Base-by-base conservation (phyloP, 2,888 invertebrate species). In the Oscheius sp. region DNA sequence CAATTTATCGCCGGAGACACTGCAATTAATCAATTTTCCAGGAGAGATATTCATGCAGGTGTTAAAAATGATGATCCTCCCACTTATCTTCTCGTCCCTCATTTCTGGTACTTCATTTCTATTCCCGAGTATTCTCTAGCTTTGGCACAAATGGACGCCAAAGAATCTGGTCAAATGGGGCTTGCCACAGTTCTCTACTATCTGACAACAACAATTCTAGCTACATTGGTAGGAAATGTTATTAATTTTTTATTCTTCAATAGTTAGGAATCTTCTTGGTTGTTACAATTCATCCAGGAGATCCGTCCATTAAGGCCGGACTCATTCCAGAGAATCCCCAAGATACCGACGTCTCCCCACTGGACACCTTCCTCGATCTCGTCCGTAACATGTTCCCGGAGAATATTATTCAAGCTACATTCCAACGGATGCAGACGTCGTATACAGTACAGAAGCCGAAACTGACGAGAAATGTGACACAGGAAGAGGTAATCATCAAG, bases 361-460 rank as follows among this genome's bases (percentile, higher is more conserved):
- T 94, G 87, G 94, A 94, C 86, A 93, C 93, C 81, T 90, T 94
- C 78, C 88, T 94, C 85, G 94, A 94, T 89, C 91, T 94, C 86
- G 93, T 94, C 85, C 90, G 94, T 92, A 94, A 94, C 87, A 91
- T 94, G 86, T 92, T 94, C 85, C 93, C 94, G n/a, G 93, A 93
- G 86, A 94, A 94, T 88, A 90, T 94, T 77, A 92, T 94, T 85
- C 92, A 93, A 88, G 94, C 94, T 20, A 81, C 86, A 14, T 86
- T 87, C 65, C 80, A 82, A 71, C 75, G 85, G 69, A 82, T 84
- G 67, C 83, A 85, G 50, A 86, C 86, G 2, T 76, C 72, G 17
- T 86, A 86, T 57, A 73, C 74, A 32, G 69, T 72, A 12, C 67
- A 68, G 26, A 74, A 75, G 24, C 78, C 74, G 26, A 73, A 75